Percentiles rank a stretch among this genome's conserved stretches.
Evolutionary conservation across 1,140 invertebrate species (phyloP).

Genomic region (Stenopsyche tienmushanensis): DNA sequence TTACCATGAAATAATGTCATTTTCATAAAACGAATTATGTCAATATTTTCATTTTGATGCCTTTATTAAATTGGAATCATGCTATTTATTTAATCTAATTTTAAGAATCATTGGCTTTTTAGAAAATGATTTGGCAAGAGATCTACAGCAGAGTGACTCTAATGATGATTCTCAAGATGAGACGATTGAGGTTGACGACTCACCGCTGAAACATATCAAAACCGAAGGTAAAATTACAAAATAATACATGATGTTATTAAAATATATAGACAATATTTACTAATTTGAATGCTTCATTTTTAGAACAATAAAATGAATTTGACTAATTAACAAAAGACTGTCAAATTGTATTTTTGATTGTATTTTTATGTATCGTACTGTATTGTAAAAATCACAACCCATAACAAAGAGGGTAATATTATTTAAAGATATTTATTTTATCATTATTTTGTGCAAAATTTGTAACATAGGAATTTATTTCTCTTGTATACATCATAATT

Average conservation of each 20-base stretch:
- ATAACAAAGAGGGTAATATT: constrained; percentile 2
- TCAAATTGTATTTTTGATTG: too few species aligned
- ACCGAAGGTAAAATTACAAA: neutral
- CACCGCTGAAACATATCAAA: constrained; percentile 35
- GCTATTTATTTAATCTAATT: neutral
- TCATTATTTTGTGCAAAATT: constrained; percentile 5
- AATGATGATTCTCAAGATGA: constrained; percentile 54
- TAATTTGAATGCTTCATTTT: neutral
- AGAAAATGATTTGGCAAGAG: constrained; percentile 48
- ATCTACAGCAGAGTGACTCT: constrained; percentile 54
- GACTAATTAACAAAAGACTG: too few species aligned
- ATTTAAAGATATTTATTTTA: neutral
- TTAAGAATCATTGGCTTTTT: neutral
- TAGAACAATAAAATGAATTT: too few species aligned
- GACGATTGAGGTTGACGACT: constrained; percentile 54
- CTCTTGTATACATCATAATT: too few species aligned
- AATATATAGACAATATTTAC: neutral
- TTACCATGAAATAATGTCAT: too few species aligned
- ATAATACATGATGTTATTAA: neutral
- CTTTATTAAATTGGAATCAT: too few species aligned
- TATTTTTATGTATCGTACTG: too few species aligned
- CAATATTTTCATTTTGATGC: too few species aligned
- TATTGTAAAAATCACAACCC: too few species aligned
- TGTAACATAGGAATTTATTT: neutral
- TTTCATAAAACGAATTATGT: too few species aligned